Percentiles rank a stretch among this genome's conserved stretches.
Evolutionary conservation across 2,888 invertebrate species (phyloP).

Genomic region (Aphodius granarius): DNA sequence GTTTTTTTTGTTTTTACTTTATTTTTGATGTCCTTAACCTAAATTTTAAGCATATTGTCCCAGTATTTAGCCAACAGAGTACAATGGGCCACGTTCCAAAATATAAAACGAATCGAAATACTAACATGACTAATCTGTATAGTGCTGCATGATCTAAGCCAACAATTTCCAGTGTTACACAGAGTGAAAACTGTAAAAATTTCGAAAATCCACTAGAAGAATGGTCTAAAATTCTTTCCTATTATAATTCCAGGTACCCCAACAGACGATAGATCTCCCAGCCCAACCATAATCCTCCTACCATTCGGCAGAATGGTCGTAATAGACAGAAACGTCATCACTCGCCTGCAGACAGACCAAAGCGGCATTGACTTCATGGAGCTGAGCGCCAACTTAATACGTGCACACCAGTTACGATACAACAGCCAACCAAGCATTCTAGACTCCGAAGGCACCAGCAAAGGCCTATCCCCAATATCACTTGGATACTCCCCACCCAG

Average conservation of each 20-base stretch:
- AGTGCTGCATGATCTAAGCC: background rate
- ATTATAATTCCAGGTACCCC: conserved; percentile 36
- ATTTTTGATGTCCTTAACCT: background rate
- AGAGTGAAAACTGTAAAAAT: too few species aligned
- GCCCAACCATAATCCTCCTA: conserved; percentile 60
- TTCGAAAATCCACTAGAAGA: background rate
- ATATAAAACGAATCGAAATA: background rate
- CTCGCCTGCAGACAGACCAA: conserved; percentile 54
- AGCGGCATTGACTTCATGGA: conserved; percentile 58
- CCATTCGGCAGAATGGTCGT: conserved; percentile 61
- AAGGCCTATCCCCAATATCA: conserved; percentile 56
- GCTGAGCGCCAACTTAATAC: conserved; percentile 56
- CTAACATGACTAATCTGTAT: background rate
- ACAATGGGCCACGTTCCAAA: background rate
- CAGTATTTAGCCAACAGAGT: background rate
- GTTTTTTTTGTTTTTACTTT: background rate
- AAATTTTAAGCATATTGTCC: background rate
- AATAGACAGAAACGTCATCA: conserved; percentile 59
- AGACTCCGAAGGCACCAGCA: conserved; percentile 59
- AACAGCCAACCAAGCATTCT: conserved; percentile 54
- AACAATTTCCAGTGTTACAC: background rate
- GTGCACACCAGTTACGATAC: conserved; percentile 50
- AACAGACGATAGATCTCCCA: conserved; percentile 46
- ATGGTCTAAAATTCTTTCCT: background rate
- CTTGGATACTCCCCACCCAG: conserved; percentile 57